A percentile compares a stretch with the other conserved stretches of the same genome.
phyloP scores from a whole-genome alignment of 53 echinoderm and acorn worm species.

The Mesocentrotus franciscanus region DNA sequence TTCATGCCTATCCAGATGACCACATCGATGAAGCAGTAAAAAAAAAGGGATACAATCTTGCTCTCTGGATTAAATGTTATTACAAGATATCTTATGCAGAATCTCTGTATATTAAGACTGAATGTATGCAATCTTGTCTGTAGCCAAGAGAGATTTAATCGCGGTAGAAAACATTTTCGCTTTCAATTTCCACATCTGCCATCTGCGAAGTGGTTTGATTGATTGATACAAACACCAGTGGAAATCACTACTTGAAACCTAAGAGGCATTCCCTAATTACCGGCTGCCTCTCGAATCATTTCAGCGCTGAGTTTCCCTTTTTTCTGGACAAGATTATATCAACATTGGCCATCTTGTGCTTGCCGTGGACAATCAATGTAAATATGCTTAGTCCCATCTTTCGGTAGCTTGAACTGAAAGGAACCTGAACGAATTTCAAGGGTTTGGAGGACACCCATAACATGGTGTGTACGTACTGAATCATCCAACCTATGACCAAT shows the following conservation, averaged over 20 bases:
- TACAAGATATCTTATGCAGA: not conserved
- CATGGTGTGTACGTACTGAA: not conserved
- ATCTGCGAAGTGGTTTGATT: conserved; percentile 37
- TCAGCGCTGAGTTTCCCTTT: conserved; percentile 20
- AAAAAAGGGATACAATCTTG: too few species aligned
- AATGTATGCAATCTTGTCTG: too few species aligned
- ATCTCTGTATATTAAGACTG: not conserved
- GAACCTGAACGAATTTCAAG: not conserved
- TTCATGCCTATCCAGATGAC: too few species aligned
- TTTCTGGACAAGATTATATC: conserved; percentile 11
- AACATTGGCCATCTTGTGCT: conserved; percentile 33
- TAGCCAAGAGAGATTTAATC: not conserved
- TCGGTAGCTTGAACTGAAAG: conserved; percentile 33
- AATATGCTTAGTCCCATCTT: conserved; percentile 24
- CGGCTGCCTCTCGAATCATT: not conserved
- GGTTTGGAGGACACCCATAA: not conserved
- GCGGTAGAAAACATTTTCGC: conserved; percentile 3
- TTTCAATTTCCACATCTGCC: conserved; percentile 18
- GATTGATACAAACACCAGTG: conserved; percentile 45
- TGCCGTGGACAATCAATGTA: conserved; percentile 15
- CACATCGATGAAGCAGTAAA: too few species aligned
- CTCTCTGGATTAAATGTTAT: too few species aligned
- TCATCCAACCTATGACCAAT: not conserved
- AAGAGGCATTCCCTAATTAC: conserved; percentile 46
- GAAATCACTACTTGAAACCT: conserved; percentile 44